These are phyloP conservation scores for Didymodactylos carnosus DNA, from an alignment of 2,888 invertebrate species.

Conservation along the genomic window DNA sequence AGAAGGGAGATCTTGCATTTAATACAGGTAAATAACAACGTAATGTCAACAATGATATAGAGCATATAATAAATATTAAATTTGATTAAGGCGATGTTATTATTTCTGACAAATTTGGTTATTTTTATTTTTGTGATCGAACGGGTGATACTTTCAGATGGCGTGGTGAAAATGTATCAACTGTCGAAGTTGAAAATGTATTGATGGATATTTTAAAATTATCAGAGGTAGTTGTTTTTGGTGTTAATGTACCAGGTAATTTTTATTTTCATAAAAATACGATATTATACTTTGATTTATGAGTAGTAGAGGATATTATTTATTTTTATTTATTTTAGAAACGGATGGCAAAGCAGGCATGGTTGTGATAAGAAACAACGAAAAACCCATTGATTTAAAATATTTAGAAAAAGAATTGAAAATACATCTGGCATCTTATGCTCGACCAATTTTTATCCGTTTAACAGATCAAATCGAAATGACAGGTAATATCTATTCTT, in stretches of 20 bases:
- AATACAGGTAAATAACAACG: conserved; percentile 10
- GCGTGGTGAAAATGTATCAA: conserved; percentile 97
- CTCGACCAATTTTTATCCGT: conserved; percentile 10
- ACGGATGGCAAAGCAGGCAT: conserved; percentile 12
- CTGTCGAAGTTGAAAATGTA: conserved; percentile 81
- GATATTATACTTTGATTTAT: not conserved
- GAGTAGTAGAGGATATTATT: not conserved
- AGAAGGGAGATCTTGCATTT: conserved; percentile 49
- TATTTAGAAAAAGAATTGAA: not conserved
- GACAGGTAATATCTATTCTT: not conserved
- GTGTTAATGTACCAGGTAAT: conserved; percentile 53
- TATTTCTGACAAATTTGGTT: conserved; percentile 68
- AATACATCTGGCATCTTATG: conserved; percentile 6
- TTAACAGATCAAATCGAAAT: not conserved
- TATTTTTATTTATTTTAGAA: not conserved
- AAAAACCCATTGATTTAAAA: not conserved
- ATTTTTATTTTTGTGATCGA: conserved; percentile 71
- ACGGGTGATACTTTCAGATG: conserved; percentile 91
- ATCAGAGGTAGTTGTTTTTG: conserved; percentile 74
- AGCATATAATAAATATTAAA: too few species aligned
- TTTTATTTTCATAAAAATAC: too few species aligned
- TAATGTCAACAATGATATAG: too few species aligned
- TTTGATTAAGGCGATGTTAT: conserved; percentile 49
- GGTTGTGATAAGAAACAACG: not conserved
- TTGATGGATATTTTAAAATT: conserved; percentile 54